Conservation (phyloP, 1,140 invertebrate species). For the Drosophila carrolli region DNA sequence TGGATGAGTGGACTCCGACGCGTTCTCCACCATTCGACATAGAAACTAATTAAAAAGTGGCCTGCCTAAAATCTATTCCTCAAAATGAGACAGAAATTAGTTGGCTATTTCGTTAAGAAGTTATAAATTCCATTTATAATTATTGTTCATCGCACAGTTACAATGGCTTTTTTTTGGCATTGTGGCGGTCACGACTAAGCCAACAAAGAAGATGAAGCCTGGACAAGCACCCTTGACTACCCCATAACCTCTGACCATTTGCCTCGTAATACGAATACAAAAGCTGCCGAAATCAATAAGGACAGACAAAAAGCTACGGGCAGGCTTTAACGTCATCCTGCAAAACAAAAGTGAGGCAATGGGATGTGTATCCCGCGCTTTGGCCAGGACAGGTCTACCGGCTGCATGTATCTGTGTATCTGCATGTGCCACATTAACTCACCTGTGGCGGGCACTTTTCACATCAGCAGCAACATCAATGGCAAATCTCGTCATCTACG, state of each 20-base stretch:
- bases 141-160: conserved; percentile 28
- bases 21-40: not conserved
- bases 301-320: conserved; percentile 63
- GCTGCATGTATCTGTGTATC: conserved; percentile 37
- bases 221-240: conserved; percentile 35
- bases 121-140: conserved; percentile 30
- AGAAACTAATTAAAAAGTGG: conserved; percentile 30
- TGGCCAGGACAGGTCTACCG: conserved; percentile 40
- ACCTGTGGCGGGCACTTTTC: conserved; percentile 79
- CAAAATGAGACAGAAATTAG: conserved; percentile 7
- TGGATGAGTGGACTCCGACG: conserved; percentile 6
- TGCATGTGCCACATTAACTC: conserved; percentile 58
- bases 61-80: conserved; percentile 15
- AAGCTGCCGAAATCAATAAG: conserved; percentile 76
- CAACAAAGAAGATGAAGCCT: conserved; percentile 35
- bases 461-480: conserved; percentile 60
- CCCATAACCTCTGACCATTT: conserved; percentile 4
- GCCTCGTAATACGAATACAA: conserved; percentile 44
- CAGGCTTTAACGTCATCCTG: conserved; percentile 19
- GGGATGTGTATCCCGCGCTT: conserved; percentile 38
- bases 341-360: conserved; percentile 14
- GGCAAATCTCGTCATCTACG: conserved; percentile 54
- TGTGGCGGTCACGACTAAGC: conserved; percentile 64
- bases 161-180: conserved; percentile 59
- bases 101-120: conserved; percentile 12